A percentile compares a stretch with the other conserved stretches of the same genome.
These are phyloP conservation scores for Lemur catta DNA, from an alignment of 2,797 vertebrate genomes.

Conservation along the genomic window DNA sequence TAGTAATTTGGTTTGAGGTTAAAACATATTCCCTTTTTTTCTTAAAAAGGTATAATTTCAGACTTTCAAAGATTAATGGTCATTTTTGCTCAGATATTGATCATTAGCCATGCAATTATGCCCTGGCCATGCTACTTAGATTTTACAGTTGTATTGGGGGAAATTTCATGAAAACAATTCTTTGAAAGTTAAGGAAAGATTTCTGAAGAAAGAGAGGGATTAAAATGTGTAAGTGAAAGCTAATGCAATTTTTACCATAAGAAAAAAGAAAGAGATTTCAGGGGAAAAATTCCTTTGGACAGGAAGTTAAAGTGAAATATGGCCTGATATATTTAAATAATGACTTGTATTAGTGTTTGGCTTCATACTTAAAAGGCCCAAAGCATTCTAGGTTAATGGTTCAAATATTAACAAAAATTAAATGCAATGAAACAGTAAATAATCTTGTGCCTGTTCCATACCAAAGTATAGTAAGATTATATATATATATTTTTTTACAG, in stretches of 20 bases:
- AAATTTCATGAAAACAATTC: constrained; percentile 60
- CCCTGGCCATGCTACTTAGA: neutral
- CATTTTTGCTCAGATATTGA: constrained; percentile 63
- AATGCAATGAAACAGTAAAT: neutral
- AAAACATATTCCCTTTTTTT: constrained; percentile 57
- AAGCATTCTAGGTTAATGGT: neutral
- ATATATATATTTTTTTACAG: neutral
- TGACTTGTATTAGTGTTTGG: neutral
- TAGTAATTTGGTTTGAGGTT: constrained; percentile 7
- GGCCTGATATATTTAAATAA: constrained; percentile 1
- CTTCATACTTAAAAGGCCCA: neutral
- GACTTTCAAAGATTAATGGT: constrained; percentile 57
- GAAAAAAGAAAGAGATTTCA: neutral
- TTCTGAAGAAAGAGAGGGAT: neutral
- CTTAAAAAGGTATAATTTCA: constrained; percentile 55
- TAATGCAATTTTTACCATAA: constrained; percentile 21
- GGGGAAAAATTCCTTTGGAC: neutral
- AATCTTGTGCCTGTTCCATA: neutral
- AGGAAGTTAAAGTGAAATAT: neutral
- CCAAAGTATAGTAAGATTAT: neutral
- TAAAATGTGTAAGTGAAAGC: neutral
- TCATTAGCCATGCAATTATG: constrained; percentile 62
- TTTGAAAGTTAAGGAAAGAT: neutral
- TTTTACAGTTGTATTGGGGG: neutral
- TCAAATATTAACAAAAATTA: neutral